phyloP scores from a whole-genome alignment of 2,797 vertebrate species.

The Sebastolobus altivelis region DNA sequence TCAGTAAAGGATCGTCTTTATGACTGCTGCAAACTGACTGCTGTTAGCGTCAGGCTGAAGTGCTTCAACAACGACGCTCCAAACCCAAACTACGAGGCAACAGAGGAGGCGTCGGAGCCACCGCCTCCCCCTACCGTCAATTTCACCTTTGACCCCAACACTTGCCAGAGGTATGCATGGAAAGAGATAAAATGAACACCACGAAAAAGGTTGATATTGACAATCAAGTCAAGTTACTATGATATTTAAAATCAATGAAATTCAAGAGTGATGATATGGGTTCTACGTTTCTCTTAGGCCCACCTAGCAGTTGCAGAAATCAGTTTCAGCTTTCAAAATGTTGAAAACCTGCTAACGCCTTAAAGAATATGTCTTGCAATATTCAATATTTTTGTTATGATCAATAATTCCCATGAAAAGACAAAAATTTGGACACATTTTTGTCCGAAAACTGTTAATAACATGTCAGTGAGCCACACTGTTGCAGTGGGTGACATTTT shows the following conservation, averaged over 20 bases:
- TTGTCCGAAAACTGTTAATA: conserved; percentile 2
- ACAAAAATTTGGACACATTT: not conserved
- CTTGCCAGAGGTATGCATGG: conserved; percentile 71
- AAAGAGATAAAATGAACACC: not conserved
- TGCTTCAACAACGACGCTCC: conserved; percentile 76
- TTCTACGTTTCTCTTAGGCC: not conserved
- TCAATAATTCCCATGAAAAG: not conserved
- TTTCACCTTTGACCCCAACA: conserved; percentile 75
- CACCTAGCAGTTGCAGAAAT: not conserved
- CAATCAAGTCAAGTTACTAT: not conserved
- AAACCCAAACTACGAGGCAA: conserved; percentile 73
- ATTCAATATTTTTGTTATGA: not conserved
- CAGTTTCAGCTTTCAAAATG: not conserved
- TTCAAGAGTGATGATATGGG: not conserved
- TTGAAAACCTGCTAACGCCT: not conserved
- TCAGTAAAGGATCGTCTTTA: conserved; percentile 66
- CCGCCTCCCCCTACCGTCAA: not conserved
- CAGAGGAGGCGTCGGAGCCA: conserved; percentile 31
- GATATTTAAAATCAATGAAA: not conserved
- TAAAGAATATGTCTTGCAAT: not conserved
- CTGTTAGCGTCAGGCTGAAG: not conserved
- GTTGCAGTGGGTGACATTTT: not conserved
- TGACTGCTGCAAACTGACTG: conserved; percentile 70
- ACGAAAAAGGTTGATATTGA: not conserved
- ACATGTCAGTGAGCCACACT: not conserved